Percentiles rank a stretch among this genome's conserved stretches.
Evolutionary conservation across 2,797 vertebrate species (phyloP).

Genomic region (Schizopygopsis pylzovi): DNA sequence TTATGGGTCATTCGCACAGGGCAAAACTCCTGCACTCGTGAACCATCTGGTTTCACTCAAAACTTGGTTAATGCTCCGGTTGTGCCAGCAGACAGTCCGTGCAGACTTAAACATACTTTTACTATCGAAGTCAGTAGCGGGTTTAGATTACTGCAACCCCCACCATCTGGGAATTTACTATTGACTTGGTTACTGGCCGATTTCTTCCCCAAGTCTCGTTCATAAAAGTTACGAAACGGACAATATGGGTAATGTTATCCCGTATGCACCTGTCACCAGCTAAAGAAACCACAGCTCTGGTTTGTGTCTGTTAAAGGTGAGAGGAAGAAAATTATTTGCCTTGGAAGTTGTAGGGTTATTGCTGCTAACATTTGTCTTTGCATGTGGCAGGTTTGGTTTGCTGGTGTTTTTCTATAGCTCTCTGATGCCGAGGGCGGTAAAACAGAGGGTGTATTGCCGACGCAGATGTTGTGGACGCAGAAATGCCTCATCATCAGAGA

Average conservation of each 20-base stretch:
- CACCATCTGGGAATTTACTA: constrained; percentile 46
- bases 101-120: constrained; percentile 49
- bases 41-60: constrained; percentile 53
- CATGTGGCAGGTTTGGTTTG: constrained; percentile 54
- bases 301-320: constrained; percentile 61
- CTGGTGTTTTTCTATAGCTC: constrained; percentile 26
- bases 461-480: constrained; percentile 37
- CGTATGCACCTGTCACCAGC: constrained; percentile 56
- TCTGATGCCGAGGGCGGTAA: constrained; percentile 26
- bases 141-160: constrained; percentile 51
- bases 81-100: constrained; percentile 47
- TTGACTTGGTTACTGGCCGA: constrained; percentile 44
- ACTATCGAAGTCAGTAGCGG: constrained; percentile 51
- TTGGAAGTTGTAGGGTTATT: constrained; percentile 73
- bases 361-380: constrained; percentile 70
- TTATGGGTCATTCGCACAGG: constrained; percentile 51
- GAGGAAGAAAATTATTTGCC: constrained; percentile 66
- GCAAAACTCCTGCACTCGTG: constrained; percentile 39
- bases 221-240: constrained; percentile 39
- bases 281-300: constrained; percentile 61
- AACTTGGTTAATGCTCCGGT: constrained; percentile 48
- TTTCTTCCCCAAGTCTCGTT: constrained; percentile 35
- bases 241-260: constrained; percentile 44
- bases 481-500: constrained; percentile 41
- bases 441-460: constrained; percentile 7